These are phyloP conservation scores for Mastacembelus armatus DNA, from an alignment of 2,797 vertebrate species.

Conservation along the genomic window DNA sequence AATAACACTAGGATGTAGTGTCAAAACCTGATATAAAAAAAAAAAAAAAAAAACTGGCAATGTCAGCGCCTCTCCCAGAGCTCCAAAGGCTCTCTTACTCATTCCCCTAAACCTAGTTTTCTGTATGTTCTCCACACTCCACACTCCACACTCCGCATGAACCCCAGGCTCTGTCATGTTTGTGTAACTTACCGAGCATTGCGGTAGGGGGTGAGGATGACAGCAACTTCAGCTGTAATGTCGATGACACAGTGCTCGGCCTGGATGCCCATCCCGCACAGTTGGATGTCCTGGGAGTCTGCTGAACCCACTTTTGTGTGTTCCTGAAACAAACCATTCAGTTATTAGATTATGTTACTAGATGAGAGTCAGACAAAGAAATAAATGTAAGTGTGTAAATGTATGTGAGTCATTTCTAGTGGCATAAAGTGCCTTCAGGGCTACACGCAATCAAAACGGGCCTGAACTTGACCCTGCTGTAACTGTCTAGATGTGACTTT, in stretches of 20 bases:
- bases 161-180: not conserved
- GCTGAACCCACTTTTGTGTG: slow-evolving; percentile 89
- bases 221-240: slow-evolving; percentile 88
- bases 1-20: not conserved
- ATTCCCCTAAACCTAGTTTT: not conserved
- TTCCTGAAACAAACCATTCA: slow-evolving; percentile 53
- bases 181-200: slow-evolving; percentile 88
- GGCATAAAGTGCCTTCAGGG: too few species aligned
- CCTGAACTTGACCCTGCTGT: not conserved
- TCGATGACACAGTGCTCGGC: slow-evolving; percentile 95
- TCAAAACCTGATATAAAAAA: not conserved
- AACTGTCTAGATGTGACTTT: not conserved
- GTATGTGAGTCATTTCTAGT: not conserved
- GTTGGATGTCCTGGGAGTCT: slow-evolving; percentile 97
- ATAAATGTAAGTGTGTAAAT: not conserved
- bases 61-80: not conserved
- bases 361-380: not conserved
- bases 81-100: not conserved
- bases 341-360: not conserved
- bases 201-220: slow-evolving; percentile 90
- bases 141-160: too few species aligned
- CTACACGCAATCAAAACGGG: not conserved
- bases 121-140: too few species aligned
- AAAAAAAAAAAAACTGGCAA: not conserved
- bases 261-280: slow-evolving; percentile 98